Percentiles rank a stretch among this genome's conserved stretches.
Conservation (phyloP, 2,888 invertebrate genomes). For the Hypena proboscidalis region DNA sequence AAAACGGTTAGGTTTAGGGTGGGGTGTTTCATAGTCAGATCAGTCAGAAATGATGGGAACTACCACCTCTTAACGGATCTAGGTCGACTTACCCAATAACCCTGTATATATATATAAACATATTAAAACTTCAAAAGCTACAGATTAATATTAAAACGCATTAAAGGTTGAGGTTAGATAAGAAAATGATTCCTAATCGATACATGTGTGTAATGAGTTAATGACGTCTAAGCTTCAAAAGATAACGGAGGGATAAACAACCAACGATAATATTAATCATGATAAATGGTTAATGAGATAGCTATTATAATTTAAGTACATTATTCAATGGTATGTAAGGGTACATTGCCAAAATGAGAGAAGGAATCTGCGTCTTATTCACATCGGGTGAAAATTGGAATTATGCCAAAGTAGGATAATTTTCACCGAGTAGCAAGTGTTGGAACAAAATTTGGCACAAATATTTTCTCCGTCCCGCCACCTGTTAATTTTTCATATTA, state of each 20-base stretch:
- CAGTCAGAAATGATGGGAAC: no score
- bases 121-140: no score
- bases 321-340: constrained; percentile 31
- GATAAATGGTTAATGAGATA: constrained; percentile 14
- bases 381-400: constrained; percentile 67
- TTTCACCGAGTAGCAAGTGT: constrained; percentile 54
- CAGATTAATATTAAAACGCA: background rate
- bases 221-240: constrained; percentile 2
- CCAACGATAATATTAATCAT: constrained; percentile 4
- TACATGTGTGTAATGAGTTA: background rate
- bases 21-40: no score
- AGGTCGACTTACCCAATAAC: no score
- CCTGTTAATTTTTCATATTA: constrained; percentile 56
- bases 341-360: constrained; percentile 73
- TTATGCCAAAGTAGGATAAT: constrained; percentile 69
- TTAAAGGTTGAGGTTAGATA: background rate
- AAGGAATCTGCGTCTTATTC: constrained; percentile 71
- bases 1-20: no score
- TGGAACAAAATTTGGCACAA: constrained; percentile 75
- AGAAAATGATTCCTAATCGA: constrained; percentile 1
- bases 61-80: no score
- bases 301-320: constrained; percentile 28
- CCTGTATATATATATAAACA: no score
- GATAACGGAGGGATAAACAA: constrained; percentile 1
- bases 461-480: constrained; percentile 67